phyloP scores from a whole-genome alignment of 2,113 vertebrate species.

The Amazona guildingii region DNA sequence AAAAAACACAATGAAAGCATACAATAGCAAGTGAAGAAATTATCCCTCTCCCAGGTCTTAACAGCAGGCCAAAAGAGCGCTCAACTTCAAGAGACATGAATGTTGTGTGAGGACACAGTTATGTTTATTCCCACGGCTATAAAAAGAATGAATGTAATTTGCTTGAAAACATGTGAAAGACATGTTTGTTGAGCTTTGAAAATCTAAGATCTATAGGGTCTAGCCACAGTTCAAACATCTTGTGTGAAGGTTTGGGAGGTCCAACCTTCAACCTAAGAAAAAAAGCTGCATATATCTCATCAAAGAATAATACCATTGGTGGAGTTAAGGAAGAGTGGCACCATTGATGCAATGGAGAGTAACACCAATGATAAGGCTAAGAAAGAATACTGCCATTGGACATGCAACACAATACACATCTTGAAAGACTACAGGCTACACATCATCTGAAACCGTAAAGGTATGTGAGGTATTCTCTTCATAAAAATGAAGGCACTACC shows the following conservation, averaged over 20 bases:
- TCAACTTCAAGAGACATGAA: not conserved
- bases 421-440: not conserved
- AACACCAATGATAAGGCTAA: not conserved
- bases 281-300: not conserved
- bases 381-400: not conserved
- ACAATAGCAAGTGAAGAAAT: not conserved
- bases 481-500: not conserved
- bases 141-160: not conserved
- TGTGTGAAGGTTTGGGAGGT: not conserved
- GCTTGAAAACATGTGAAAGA: not conserved
- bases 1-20: not conserved
- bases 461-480: not conserved
- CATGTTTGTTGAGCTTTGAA: not conserved
- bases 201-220: not conserved
- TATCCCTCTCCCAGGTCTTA: not conserved
- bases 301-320: not conserved
- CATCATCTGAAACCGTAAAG: not conserved
- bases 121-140: not conserved
- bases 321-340: not conserved
- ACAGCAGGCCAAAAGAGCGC: not conserved
- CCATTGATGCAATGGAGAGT: rapidly evolving
- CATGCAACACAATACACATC: not conserved
- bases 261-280: not conserved
- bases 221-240: not conserved
- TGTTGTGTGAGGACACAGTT: not conserved